Evolutionary conservation across 2,888 invertebrate genomes (phyloP).

Genomic region (Andrena hattorfiana): DNA sequence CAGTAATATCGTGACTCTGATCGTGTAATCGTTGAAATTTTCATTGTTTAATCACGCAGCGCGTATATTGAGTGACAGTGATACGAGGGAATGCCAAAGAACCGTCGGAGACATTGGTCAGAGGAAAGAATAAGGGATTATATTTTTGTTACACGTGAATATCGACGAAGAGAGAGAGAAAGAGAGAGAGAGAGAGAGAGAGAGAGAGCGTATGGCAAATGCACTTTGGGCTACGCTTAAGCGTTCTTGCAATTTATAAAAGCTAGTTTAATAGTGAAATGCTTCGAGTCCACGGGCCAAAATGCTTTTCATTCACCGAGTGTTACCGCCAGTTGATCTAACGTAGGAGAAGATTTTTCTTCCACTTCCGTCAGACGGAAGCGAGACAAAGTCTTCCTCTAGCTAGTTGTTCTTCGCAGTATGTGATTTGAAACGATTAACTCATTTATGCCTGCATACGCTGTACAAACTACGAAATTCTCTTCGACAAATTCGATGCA

Average conservation of each 20-base stretch:
- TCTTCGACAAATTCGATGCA: not conserved
- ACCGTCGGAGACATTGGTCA: conserved; percentile 35
- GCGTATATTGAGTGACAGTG: conserved; percentile 28
- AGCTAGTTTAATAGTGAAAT: conserved; percentile 75
- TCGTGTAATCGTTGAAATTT: conserved; percentile 29
- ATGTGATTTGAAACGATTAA: conserved; percentile 56
- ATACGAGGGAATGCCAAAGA: conserved; percentile 66
- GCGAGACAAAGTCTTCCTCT: conserved; percentile 65
- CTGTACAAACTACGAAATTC: not conserved
- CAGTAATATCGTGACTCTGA: conserved; percentile 23
- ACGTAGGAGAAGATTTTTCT: conserved; percentile 62
- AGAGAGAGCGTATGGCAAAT: conserved; percentile 44
- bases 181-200: not conserved
- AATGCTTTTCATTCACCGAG: conserved; percentile 67
- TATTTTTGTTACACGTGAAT: conserved; percentile 12
- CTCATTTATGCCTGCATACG: not conserved
- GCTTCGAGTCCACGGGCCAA: conserved; percentile 67
- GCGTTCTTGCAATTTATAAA: conserved; percentile 77
- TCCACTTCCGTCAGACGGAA: conserved; percentile 60
- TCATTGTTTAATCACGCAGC: conserved; percentile 32
- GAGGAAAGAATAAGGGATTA: conserved; percentile 22
- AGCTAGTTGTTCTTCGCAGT: conserved; percentile 42
- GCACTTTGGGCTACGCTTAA: conserved; percentile 68
- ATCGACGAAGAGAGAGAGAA: not conserved
- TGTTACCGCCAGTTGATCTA: conserved; percentile 64